phyloP scores from a whole-genome alignment of 2,888 invertebrate genomes.

The Epistrophe grossulariae region DNA sequence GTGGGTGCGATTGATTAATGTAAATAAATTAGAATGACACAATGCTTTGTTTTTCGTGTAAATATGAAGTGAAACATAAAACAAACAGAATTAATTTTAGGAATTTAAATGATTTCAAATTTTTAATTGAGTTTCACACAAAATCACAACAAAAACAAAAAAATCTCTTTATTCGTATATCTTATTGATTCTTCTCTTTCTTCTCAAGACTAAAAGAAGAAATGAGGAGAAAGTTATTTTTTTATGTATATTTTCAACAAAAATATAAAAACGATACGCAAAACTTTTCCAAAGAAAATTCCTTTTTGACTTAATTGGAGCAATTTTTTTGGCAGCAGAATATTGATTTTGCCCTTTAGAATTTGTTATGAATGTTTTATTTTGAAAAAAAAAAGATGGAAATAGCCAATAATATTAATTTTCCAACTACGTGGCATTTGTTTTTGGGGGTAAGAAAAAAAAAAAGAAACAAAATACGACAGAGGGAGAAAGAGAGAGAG shows the following conservation, averaged over 20 bases:
- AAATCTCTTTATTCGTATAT: too few species aligned
- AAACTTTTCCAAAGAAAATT: slow-evolving; percentile 16
- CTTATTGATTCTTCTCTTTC: not conserved
- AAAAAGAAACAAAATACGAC: not conserved
- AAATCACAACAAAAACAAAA: not conserved
- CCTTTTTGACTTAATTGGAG: slow-evolving; percentile 22
- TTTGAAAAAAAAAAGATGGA: not conserved
- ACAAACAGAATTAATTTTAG: slow-evolving; percentile 1
- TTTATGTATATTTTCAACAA: not conserved
- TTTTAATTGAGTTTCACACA: slow-evolving; percentile 15
- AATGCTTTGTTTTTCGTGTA: not conserved
- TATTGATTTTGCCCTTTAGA: slow-evolving; percentile 23
- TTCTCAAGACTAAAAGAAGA: too few species aligned
- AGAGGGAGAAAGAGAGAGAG: too few species aligned
- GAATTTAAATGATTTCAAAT: slow-evolving; percentile 3
- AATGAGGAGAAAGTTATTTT: not conserved
- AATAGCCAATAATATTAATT: slow-evolving; percentile 17
- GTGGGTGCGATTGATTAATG: slow-evolving; percentile 2
- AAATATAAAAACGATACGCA: not conserved
- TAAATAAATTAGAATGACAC: slow-evolving; percentile 10
- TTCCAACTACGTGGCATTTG: not conserved
- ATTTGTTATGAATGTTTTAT: slow-evolving; percentile 17
- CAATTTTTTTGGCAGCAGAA: not conserved
- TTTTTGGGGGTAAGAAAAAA: not conserved
- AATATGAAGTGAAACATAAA: slow-evolving; percentile 6